phyloP scores from a whole-genome alignment of 2,797 vertebrate genomes.

The Melanotaenia boesemani region DNA sequence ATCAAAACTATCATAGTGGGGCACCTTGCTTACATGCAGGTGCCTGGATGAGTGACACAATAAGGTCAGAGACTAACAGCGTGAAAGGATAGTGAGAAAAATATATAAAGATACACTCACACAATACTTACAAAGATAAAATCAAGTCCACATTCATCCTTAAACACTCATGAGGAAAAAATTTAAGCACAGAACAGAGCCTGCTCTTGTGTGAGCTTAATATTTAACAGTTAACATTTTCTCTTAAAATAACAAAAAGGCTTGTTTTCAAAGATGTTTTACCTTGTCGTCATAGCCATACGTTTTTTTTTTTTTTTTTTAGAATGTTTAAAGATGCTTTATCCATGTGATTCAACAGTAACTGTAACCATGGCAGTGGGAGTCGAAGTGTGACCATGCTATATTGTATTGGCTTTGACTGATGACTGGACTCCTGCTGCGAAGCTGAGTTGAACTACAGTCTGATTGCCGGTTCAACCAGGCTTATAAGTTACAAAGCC shows the following conservation, averaged over 20 bases:
- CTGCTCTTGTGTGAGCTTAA: neutral
- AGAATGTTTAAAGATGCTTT: slow-evolving; percentile 30
- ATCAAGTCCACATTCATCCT: slow-evolving; percentile 2
- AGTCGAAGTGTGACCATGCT: slow-evolving; percentile 43
- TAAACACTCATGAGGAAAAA: slow-evolving; percentile 8
- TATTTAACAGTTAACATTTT: slow-evolving; percentile 10
- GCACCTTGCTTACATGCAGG: slow-evolving; percentile 70
- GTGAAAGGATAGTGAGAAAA: slow-evolving; percentile 41
- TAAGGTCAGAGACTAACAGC: slow-evolving; percentile 69
- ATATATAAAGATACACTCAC: slow-evolving; percentile 30
- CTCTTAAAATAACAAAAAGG: neutral
- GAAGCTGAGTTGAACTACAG: slow-evolving; percentile 50
- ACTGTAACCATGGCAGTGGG: slow-evolving; percentile 26
- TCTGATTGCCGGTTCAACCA: slow-evolving; percentile 65
- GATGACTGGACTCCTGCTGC: slow-evolving; percentile 56
- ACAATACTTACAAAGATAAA: neutral
- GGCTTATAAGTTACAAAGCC: slow-evolving; percentile 66
- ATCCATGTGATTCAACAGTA: slow-evolving; percentile 22
- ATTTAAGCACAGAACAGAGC: neutral
- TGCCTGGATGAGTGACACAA: slow-evolving; percentile 76
- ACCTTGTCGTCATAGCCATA: neutral
- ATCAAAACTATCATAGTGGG: slow-evolving; percentile 75
- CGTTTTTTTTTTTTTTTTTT: neutral
- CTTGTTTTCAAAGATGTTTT: slow-evolving; percentile 27
- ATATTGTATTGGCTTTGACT: slow-evolving; percentile 58